Conservation (phyloP, 2,888 invertebrate genomes). For the Diarsia brunnea region DNA sequence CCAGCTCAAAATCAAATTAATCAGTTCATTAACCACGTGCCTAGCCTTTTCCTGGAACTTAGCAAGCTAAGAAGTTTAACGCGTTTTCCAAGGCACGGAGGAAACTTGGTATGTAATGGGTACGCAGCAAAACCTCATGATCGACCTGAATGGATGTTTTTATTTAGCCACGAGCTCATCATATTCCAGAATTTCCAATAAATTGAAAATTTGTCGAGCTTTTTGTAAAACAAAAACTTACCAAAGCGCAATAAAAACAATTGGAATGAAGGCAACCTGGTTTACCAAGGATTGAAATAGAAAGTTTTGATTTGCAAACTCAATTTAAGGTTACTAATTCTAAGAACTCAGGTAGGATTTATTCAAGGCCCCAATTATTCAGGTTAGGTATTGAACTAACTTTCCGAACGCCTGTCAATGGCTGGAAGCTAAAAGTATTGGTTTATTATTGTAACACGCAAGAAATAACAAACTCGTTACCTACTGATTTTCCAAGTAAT, state of each 20-base stretch:
- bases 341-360: slow-evolving; percentile 12
- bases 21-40: too few relatives aligned
- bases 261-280: background rate
- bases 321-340: slow-evolving; percentile 17
- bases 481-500: slow-evolving; percentile 2
- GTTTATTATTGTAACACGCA: slow-evolving; percentile 1
- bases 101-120: too few relatives aligned
- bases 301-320: background rate
- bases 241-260: background rate
- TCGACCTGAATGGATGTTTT: too few relatives aligned
- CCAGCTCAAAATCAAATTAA: background rate
- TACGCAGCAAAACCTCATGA: too few relatives aligned
- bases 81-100: too few relatives aligned
- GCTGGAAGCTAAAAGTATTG: slow-evolving; percentile 31
- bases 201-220: background rate
- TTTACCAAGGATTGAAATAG: background rate
- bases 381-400: slow-evolving; percentile 14
- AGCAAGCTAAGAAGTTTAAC: too few relatives aligned
- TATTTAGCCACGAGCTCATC: too few relatives aligned
- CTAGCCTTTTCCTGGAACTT: too few relatives aligned
- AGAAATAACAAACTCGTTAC: slow-evolving; percentile 20
- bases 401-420: slow-evolving; percentile 36
- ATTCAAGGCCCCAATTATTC: slow-evolving; percentile 20
- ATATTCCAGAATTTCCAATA: too few relatives aligned
- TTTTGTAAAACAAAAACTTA: background rate